A percentile compares a stretch with the other conserved stretches of the same genome.
phyloP scores from a whole-genome alignment of 1,140 invertebrate species.

The Lepidurus packardi region DNA sequence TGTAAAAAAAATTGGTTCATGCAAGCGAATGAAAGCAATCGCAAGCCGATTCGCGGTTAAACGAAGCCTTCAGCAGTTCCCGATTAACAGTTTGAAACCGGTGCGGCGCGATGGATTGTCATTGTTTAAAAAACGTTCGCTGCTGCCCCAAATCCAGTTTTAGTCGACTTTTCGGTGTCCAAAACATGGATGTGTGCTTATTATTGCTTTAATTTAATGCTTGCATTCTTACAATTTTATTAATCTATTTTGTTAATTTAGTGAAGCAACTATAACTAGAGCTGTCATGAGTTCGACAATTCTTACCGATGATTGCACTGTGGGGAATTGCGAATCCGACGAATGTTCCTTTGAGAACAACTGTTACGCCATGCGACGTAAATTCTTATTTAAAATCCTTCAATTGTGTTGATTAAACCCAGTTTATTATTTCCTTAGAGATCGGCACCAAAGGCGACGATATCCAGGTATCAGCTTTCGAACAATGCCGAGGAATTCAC shows the following conservation, averaged over 20 bases:
- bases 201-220: no score
- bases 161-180: no score
- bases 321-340: not conserved
- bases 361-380: slow-evolving; percentile 2
- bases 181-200: no score
- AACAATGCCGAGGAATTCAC: not conserved
- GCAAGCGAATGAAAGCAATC: no score
- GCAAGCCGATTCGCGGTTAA: no score
- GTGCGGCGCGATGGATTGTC: no score
- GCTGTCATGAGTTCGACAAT: not conserved
- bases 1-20: no score
- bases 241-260: not conserved
- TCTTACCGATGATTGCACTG: not conserved
- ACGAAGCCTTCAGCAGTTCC: no score
- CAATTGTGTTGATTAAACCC: not conserved
- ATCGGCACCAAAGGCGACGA: not conserved
- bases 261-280: not conserved
- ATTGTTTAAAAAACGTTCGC: no score
- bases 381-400: not conserved
- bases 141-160: not conserved
- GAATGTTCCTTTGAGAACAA: not conserved
- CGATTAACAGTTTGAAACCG: no score
- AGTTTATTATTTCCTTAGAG: not conserved
- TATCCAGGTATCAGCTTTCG: not conserved
- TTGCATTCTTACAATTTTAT: not conserved